A percentile compares a stretch with the other conserved stretches of the same genome.
Evolutionary conservation across 1,140 invertebrate genomes (phyloP).

Genomic region (Uloborus diversus): DNA sequence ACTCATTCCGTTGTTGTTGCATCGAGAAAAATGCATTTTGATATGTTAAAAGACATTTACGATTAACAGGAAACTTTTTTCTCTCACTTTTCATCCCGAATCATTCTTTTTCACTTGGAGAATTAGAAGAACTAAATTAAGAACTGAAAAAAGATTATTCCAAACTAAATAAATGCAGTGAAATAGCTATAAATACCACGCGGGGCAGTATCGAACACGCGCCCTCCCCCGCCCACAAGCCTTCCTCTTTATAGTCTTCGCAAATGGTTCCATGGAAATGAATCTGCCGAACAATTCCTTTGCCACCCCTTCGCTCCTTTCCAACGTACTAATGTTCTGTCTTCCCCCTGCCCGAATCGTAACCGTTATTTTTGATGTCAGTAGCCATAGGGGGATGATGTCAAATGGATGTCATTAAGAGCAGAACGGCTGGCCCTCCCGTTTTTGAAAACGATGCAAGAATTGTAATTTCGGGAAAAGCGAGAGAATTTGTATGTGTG

Average conservation of each 20-base stretch:
- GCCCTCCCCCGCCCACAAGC: background rate
- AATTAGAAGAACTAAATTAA: too few relatives aligned
- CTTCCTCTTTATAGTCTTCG: conserved; percentile 37
- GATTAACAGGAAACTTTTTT: too few relatives aligned
- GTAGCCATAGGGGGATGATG: conserved; percentile 52
- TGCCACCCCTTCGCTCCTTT: background rate
- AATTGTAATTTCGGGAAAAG: conserved; percentile 30
- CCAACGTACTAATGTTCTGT: conserved; percentile 38
- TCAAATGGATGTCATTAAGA: conserved; percentile 54
- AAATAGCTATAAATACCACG: conserved; percentile 35
- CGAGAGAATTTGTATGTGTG: background rate
- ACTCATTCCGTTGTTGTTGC: too few relatives aligned
- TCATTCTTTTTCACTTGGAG: too few relatives aligned
- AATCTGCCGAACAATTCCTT: conserved; percentile 52
- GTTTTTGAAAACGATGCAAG: conserved; percentile 38
- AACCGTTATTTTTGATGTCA: conserved; percentile 54
- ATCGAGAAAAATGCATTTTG: too few relatives aligned
- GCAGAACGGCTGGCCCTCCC: conserved; percentile 16
- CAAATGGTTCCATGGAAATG: conserved; percentile 52
- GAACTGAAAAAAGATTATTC: too few relatives aligned
- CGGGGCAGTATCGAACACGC: conserved; percentile 1
- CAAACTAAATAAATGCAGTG: conserved; percentile 41
- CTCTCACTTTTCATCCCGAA: too few relatives aligned
- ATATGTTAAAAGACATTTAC: too few relatives aligned
- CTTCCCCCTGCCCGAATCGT: conserved; percentile 18